These are phyloP conservation scores for Leptobrachium leishanense DNA, from an alignment of 2,113 vertebrate species.

Conservation along the genomic window DNA sequence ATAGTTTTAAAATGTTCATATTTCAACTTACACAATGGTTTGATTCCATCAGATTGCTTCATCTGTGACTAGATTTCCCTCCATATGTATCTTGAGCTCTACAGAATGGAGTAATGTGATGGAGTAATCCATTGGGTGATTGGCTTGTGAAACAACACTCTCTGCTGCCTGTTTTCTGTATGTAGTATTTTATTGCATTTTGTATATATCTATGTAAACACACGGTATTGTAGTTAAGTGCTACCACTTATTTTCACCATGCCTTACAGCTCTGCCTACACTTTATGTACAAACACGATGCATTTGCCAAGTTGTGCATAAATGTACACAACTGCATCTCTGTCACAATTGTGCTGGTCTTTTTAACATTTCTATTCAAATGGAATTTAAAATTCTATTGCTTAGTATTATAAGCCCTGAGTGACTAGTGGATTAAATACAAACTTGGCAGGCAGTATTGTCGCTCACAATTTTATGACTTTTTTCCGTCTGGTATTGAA, in stretches of 20 bases:
- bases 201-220: background rate
- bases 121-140: background rate
- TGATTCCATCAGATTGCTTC: background rate
- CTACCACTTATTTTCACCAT: background rate
- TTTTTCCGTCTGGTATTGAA: no score
- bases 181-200: background rate
- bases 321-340: no score
- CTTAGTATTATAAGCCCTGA: no score
- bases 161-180: slow-evolving; percentile 34
- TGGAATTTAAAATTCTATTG: no score
- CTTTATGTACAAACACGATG: no score
- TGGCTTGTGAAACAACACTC: background rate
- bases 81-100: background rate
- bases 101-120: slow-evolving; percentile 1
- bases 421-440: no score
- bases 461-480: no score
- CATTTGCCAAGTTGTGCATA: no score
- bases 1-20: background rate
- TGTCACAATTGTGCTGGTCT: no score
- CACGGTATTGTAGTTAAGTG: slow-evolving; percentile 1
- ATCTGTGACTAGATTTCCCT: background rate
- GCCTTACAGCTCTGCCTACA: background rate
- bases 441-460: no score
- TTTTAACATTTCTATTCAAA: no score
- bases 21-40: background rate